Base-by-base conservation (phyloP, 2,888 invertebrate genomes). In the Drosophila paramelanica region DNA sequence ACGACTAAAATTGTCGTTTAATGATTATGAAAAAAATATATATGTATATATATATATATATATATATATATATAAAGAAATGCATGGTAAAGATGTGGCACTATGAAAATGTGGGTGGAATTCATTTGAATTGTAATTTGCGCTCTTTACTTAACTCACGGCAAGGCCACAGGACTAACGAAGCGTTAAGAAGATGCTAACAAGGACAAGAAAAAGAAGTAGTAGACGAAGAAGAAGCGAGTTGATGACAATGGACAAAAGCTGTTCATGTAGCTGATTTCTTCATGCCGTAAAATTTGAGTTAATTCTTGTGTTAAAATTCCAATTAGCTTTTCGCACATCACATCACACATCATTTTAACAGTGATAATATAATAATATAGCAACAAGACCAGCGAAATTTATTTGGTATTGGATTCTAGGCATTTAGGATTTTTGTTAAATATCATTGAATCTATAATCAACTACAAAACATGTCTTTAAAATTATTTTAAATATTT, bases 61-160 rank as follows among this genome's bases (percentile, higher is more conserved):
- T 36, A 36, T 36, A 36, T 36, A 17, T 17, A 17, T 17, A 17
- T 17, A 17, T 17, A 17, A 17, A 17, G 17, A 17, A 17, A 17
- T 17, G 47, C 23, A 46, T 25, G 7, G 8, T 67, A 56, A 70
- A 72, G 69, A 79, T 75, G 67, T 64, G 73, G 50, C 64, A 75
- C 84, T 88, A 87, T 71, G 81, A 68, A 88, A 90, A 90, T 81
- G 90, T 81, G 80, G 90, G 90, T 68, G 90, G 90, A 83, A 87
- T 86, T 89, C 69, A 87, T 89, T 86, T 81, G 69, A 79, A 85
- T 76, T 67, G 73, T 51, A 88, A 84, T 77, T 83, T 85, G 56
- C 56, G 55, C 77, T 78, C 55, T 74, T 88, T 67, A 75, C 70
- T 67, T 57, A 64, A 31, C 64, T 10, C 42, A 27, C 14, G 13